These are phyloP conservation scores for Cheirogaleus major DNA, from an alignment of 2,797 vertebrate genomes.

Conservation along the genomic window DNA sequence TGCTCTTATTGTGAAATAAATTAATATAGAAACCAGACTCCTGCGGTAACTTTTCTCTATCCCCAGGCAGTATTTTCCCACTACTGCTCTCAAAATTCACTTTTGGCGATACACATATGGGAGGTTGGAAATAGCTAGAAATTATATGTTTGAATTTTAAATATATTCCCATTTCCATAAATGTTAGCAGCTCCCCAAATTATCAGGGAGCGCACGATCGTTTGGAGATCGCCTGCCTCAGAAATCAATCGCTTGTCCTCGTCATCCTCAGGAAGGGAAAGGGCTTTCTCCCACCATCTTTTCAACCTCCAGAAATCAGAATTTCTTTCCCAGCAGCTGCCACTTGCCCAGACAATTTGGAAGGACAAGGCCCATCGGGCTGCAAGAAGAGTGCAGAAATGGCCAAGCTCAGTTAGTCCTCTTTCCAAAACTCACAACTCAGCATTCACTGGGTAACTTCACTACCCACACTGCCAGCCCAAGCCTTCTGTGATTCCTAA, in stretches of 20 bases:
- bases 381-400: constrained; percentile 6
- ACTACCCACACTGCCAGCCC: background rate
- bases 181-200: constrained; percentile 71
- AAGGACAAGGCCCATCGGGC: constrained; percentile 22
- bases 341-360: constrained; percentile 22
- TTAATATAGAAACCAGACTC: constrained; percentile 78
- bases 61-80: constrained; percentile 78
- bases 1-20: constrained; percentile 78
- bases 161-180: constrained; percentile 77
- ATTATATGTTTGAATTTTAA: constrained; percentile 79
- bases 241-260: constrained; percentile 52
- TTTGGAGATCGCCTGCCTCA: constrained; percentile 55
- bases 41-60: constrained; percentile 70
- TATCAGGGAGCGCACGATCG: constrained; percentile 51
- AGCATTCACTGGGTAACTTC: background rate
- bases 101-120: constrained; percentile 76
- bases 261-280: background rate
- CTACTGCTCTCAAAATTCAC: constrained; percentile 76
- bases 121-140: constrained; percentile 78
- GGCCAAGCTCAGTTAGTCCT: background rate
- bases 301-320: constrained; percentile 6
- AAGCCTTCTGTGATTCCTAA: background rate
- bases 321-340: constrained; percentile 12
- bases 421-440: background rate
- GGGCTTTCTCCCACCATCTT: background rate